phyloP scores from a whole-genome alignment of 2,797 vertebrate species.

The Syngnathus acus region DNA sequence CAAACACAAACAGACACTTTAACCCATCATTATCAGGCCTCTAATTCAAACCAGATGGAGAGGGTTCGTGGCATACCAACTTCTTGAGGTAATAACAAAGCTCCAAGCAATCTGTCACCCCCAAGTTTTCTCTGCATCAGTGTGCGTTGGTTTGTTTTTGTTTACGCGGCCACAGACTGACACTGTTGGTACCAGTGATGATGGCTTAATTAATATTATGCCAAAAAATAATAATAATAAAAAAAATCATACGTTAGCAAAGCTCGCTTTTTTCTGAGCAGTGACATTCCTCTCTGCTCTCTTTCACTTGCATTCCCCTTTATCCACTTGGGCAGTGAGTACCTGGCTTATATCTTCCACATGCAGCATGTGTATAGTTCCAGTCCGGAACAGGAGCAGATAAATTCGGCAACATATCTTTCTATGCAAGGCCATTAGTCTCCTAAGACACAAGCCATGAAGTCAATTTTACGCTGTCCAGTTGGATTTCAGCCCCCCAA shows the following conservation, averaged over 20 bases:
- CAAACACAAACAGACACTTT: constrained; percentile 78
- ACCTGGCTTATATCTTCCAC: constrained; percentile 79
- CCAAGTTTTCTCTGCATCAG: constrained; percentile 29
- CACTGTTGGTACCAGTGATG: constrained; percentile 8
- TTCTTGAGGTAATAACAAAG: constrained; percentile 82
- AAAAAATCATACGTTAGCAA: constrained; percentile 40
- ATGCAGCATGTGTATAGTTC: constrained; percentile 64
- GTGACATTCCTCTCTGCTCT: constrained; percentile 58
- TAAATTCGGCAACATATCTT: constrained; percentile 65
- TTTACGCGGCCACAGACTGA: constrained; percentile 12
- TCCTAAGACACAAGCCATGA: constrained; percentile 69
- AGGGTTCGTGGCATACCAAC: constrained; percentile 77
- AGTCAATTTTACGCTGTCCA: constrained; percentile 75
- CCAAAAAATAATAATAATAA: not conserved
- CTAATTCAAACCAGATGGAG: constrained; percentile 89
- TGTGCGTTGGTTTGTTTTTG: constrained; percentile 29
- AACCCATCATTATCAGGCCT: constrained; percentile 77
- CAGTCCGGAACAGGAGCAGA: constrained; percentile 66
- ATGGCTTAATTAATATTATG: constrained; percentile 16
- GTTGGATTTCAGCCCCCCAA: constrained; percentile 61
- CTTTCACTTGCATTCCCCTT: constrained; percentile 63
- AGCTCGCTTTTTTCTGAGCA: constrained; percentile 62
- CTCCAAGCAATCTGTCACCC: constrained; percentile 58
- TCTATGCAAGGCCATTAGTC: constrained; percentile 64
- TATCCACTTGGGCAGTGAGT: constrained; percentile 58